Percentiles rank a stretch among this genome's conserved stretches.
These are phyloP conservation scores for Patiria miniata DNA, from an alignment of 35 echinoderm and acorn worm genomes.

Conservation along the genomic window DNA sequence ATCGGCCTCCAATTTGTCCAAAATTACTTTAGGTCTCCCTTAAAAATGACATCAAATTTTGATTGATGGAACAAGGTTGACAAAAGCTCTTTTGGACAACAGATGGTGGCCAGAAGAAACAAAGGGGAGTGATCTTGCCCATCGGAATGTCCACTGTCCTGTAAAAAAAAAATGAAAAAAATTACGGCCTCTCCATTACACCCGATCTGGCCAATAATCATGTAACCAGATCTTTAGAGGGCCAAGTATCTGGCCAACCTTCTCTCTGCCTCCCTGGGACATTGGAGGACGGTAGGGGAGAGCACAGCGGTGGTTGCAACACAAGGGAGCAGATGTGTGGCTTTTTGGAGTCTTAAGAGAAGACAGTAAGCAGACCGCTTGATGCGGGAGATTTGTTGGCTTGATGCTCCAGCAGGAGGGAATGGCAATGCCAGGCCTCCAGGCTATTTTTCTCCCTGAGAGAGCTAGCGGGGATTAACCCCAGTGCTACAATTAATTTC, in stretches of 20 bases:
- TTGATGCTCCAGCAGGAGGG: neutral
- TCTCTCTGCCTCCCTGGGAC: no score
- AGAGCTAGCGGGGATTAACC: conserved; percentile 4
- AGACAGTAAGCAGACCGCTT: no score
- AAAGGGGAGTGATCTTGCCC: neutral
- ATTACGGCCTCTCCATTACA: neutral
- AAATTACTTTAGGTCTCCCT: no score
- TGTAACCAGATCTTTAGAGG: conserved; percentile 12
- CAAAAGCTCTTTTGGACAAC: neutral
- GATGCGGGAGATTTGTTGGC: neutral
- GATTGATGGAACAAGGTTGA: no score
- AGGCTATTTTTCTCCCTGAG: conserved; percentile 20
- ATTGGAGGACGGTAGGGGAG: no score
- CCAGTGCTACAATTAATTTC: conserved; percentile 18
- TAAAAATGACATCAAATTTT: no score
- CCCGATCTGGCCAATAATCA: neutral
- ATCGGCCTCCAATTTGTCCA: no score
- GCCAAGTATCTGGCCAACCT: neutral
- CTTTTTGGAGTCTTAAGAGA: no score
- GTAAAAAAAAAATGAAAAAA: neutral
- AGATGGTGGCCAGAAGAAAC: neutral
- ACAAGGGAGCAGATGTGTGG: no score
- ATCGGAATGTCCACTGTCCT: neutral
- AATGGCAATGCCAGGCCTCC: neutral
- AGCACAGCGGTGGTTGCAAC: no score